These are phyloP conservation scores for Antheraea yamamai DNA, from an alignment of 2,888 invertebrate species.

Conservation along the genomic window DNA sequence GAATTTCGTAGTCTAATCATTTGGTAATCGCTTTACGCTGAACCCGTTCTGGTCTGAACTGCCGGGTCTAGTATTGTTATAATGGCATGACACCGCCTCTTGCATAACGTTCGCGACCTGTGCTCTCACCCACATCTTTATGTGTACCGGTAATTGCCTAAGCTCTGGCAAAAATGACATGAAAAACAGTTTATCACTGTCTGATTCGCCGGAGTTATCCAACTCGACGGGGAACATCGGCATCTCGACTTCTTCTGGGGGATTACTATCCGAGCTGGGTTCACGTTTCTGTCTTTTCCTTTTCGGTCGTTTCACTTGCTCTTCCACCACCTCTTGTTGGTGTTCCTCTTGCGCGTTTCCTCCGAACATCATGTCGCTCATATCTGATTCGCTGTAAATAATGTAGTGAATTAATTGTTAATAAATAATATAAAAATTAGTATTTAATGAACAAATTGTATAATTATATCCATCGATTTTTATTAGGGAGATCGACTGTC, in stretches of 20 bases:
- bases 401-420: conserved; percentile 4
- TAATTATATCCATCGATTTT: not conserved
- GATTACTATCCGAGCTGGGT: conserved; percentile 37
- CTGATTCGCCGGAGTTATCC: conserved; percentile 40
- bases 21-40: conserved; percentile 46
- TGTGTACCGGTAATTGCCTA: conserved; percentile 63
- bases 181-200: conserved; percentile 66
- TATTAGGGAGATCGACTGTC: too few relatives aligned
- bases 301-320: conserved; percentile 36
- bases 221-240: conserved; percentile 57
- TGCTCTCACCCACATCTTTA: conserved; percentile 76
- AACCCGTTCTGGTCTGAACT: conserved; percentile 32
- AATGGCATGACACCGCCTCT: conserved; percentile 66
- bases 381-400: conserved; percentile 31
- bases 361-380: conserved; percentile 8
- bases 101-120: conserved; percentile 75
- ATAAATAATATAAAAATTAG: not conserved
- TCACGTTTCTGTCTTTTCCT: conserved; percentile 42
- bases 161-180: conserved; percentile 73
- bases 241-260: conserved; percentile 63
- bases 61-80: conserved; percentile 52
- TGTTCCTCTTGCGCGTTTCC: not conserved
- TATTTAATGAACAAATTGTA: not conserved
- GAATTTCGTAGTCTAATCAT: conserved; percentile 44
- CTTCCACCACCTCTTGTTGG: conserved; percentile 12